Percentiles rank a stretch among this genome's conserved stretches.
These are phyloP conservation scores for Xylota sylvarum DNA, from an alignment of 2,888 invertebrate species.

Conservation along the genomic window DNA sequence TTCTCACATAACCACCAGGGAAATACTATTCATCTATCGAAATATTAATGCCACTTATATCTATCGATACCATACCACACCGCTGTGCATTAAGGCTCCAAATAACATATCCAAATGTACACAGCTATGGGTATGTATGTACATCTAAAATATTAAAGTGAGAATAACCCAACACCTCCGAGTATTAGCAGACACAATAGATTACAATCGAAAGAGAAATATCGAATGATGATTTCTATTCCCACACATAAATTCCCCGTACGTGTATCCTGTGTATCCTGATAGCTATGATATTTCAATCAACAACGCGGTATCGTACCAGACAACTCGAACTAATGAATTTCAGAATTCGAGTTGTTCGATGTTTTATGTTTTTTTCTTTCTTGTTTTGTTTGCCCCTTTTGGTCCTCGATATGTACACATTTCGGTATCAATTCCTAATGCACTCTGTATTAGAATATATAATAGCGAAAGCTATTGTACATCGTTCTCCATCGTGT, in stretches of 20 bases:
- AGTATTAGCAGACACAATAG: slow-evolving; percentile 9
- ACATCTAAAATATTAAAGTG: slow-evolving; percentile 37
- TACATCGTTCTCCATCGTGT: not conserved
- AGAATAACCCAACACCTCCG: slow-evolving; percentile 30
- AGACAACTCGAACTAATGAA: slow-evolving; percentile 47
- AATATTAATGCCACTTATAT: not conserved
- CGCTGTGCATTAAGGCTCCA: not conserved
- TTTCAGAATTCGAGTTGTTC: slow-evolving; percentile 15
- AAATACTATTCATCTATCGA: slow-evolving; percentile 16
- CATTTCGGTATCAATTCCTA: slow-evolving; percentile 11
- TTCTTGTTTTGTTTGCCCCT: not conserved
- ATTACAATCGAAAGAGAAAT: slow-evolving; percentile 33
- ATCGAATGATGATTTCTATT: slow-evolving; percentile 42
- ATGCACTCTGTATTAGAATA: slow-evolving; percentile 14
- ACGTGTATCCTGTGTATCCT: slow-evolving; percentile 17
- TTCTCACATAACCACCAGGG: slow-evolving; percentile 1
- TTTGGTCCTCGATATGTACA: not conserved
- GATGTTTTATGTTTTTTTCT: slow-evolving; percentile 9
- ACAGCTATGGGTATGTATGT: too few species aligned
- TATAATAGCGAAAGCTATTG: slow-evolving; percentile 11
- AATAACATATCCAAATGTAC: not conserved
- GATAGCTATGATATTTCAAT: slow-evolving; percentile 48
- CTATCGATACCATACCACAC: not conserved
- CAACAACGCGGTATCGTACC: slow-evolving; percentile 5
- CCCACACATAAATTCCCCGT: slow-evolving; percentile 16